Evolutionary conservation across 92 coral and sea anemone genomes (phyloP).

Genomic region (Palythoa heliodiscus): DNA sequence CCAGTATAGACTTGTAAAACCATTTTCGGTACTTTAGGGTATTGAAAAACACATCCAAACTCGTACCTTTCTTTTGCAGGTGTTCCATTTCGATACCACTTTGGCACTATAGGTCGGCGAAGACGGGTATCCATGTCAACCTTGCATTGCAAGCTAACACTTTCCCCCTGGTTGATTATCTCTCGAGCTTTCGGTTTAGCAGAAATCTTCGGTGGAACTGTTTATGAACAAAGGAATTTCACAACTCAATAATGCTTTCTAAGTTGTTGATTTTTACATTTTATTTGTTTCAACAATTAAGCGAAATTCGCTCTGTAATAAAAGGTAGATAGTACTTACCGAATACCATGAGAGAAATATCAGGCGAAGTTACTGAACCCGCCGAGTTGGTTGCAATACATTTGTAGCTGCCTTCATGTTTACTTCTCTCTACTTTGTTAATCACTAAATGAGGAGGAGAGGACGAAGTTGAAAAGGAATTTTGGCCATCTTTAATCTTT

Average conservation of each 20-base stretch:
- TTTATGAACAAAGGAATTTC: background rate
- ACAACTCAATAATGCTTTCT: background rate
- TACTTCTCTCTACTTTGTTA: background rate
- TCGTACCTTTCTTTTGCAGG: conserved; percentile 11
- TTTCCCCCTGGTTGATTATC: background rate
- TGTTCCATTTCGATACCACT: conserved; percentile 13
- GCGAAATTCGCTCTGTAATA: background rate
- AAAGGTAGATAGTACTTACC: background rate
- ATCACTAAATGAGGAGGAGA: conserved; percentile 14
- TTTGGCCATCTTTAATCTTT: conserved; percentile 26
- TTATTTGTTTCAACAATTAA: background rate
- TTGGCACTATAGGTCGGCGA: background rate
- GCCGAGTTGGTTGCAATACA: conserved; percentile 24
- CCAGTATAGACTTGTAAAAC: background rate
- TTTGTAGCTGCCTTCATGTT: conserved; percentile 4
- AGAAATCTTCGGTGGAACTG: conserved; percentile 22
- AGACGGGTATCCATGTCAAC: background rate
- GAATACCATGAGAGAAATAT: background rate
- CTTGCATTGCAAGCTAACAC: conserved; percentile 24
- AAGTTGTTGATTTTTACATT: background rate
- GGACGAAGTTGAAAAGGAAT: conserved; percentile 23
- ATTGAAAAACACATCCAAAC: too few species aligned
- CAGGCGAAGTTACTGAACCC: background rate
- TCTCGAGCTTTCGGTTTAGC: background rate
- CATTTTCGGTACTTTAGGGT: background rate